Evolutionary conservation across 37 sponge, comb jelly and placozoan genomes (phyloP), one percentile per base, ranked within the genome.

Genomic region (Mnemiopsis leidyi): DNA sequence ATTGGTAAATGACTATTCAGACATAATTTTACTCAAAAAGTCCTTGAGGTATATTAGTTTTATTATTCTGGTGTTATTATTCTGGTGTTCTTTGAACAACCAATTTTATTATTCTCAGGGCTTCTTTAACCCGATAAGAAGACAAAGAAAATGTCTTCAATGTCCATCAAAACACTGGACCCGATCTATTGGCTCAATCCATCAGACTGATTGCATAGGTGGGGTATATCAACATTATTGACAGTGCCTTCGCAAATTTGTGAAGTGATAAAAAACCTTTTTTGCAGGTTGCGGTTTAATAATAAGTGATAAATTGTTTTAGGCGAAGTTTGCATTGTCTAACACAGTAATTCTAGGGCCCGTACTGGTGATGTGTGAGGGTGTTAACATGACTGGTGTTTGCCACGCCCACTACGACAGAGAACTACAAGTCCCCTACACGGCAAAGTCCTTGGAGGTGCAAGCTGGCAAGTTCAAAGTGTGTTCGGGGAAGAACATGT

Each of bases 101-200:
- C 5, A 48, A 48, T 48, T 18, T 18, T 48, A 48, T 48, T 48
- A 13, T 48, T 13, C 13, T 13, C 61, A 71, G 75, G 75, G 75
- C 30, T 71, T 29, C 75, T 71, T 71, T 25, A 71, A 71, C 75
- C 75, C 75, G 30, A 71, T 71, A 3, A n/a, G 75, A 71, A n/a
- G 75, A 71, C 75, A 71, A 25, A 71, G 75, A 28, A 71, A 71
- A 25, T 71, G 75, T 28, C 75, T 71, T 29, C 75, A 71, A 25
- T 71, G 75, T 18, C 75, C 75, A 7, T 5, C n/a, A 29, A 71
- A 71, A 28, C 75, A 71, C 75, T 71, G 75, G 75, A 71, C 75
- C 75, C 5, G 30, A 28, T 29, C 75, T 71, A 71, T 25, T 71
- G 75, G 75, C 30, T n/a, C 75, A 13, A 71, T 71, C n/a, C 75